These are phyloP conservation scores for Heterodera schachtii DNA, from an alignment of 1,140 invertebrate genomes.

Conservation along the genomic window DNA sequence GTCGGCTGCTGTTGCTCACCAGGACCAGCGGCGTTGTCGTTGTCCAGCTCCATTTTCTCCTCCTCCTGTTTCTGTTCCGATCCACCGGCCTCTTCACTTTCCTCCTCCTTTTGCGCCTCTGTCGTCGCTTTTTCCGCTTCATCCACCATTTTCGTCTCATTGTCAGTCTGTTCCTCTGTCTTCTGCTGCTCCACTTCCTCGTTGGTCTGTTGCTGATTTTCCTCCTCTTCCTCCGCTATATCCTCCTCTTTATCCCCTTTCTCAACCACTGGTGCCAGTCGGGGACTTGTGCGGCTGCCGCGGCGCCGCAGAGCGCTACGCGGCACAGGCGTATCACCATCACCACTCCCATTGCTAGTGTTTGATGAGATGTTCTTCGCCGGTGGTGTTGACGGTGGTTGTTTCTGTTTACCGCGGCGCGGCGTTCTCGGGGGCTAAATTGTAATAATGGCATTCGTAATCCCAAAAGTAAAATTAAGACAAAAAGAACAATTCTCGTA, in stretches of 20 bases:
- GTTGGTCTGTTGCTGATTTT: not conserved
- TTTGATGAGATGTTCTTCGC: not conserved
- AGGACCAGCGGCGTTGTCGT: too few relatives aligned
- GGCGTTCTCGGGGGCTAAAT: not conserved
- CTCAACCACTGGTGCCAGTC: slow-evolving; percentile 12
- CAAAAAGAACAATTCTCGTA: too few relatives aligned
- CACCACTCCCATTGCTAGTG: not conserved
- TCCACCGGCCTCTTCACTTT: slow-evolving; percentile 15
- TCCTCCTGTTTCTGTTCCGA: slow-evolving; percentile 25
- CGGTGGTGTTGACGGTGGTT: not conserved
- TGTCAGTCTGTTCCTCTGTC: slow-evolving; percentile 22
- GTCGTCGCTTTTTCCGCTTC: not conserved
- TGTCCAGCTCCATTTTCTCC: not conserved
- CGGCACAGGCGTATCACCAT: not conserved
- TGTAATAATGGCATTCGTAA: not conserved
- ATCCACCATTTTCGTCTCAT: slow-evolving; percentile 18
- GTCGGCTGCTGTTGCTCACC: not conserved
- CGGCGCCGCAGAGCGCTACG: not conserved
- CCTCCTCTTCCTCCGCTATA: not conserved
- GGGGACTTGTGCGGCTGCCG: not conserved
- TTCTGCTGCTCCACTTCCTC: slow-evolving; percentile 29
- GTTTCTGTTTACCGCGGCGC: not conserved
- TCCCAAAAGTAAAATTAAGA: too few relatives aligned
- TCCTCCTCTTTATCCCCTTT: not conserved
- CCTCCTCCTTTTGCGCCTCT: not conserved